Percentiles rank a stretch among this genome's conserved stretches.
phyloP scores from a whole-genome alignment of 2,797 vertebrate genomes.

The Ptychadena robeensis region DNA sequence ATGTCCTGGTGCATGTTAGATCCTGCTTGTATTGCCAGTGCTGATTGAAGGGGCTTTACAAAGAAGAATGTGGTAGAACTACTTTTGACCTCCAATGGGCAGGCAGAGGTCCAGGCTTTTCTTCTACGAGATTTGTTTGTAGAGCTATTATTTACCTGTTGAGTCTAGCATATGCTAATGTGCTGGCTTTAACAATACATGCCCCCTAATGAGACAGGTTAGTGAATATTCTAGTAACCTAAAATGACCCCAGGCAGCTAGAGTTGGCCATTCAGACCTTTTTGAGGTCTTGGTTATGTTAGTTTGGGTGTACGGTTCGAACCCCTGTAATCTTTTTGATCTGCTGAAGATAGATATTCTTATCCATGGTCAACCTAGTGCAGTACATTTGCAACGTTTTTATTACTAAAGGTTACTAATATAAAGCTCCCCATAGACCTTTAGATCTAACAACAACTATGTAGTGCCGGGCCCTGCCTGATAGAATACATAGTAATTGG shows the following conservation, averaged over 20 bases:
- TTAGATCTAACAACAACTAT: too few relatives aligned
- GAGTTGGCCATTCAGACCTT: not conserved
- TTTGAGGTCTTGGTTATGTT: too few relatives aligned
- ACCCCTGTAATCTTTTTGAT: not conserved
- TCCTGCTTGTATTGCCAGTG: conserved; percentile 61
- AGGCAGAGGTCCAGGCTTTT: conserved; percentile 24
- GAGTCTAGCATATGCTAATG: not conserved
- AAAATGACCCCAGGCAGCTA: not conserved
- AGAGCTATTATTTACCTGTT: not conserved
- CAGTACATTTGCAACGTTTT: too few relatives aligned
- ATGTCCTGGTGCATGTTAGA: conserved; percentile 58
- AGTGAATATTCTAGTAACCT: not conserved
- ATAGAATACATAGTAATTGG: too few relatives aligned
- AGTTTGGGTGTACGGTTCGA: too few relatives aligned
- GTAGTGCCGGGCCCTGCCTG: too few relatives aligned
- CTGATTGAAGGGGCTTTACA: conserved; percentile 63
- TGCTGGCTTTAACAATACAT: too few relatives aligned
- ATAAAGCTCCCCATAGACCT: too few relatives aligned
- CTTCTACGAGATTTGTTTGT: not conserved
- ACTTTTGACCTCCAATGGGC: conserved; percentile 62
- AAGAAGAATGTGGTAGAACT: conserved; percentile 68
- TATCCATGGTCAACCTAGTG: too few relatives aligned
- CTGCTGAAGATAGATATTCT: not conserved
- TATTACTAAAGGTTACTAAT: too few relatives aligned
- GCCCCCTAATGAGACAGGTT: not conserved